These are phyloP conservation scores for Dendrocincla fuliginosa DNA, from an alignment of 2,797 vertebrate species.

Conservation along the genomic window DNA sequence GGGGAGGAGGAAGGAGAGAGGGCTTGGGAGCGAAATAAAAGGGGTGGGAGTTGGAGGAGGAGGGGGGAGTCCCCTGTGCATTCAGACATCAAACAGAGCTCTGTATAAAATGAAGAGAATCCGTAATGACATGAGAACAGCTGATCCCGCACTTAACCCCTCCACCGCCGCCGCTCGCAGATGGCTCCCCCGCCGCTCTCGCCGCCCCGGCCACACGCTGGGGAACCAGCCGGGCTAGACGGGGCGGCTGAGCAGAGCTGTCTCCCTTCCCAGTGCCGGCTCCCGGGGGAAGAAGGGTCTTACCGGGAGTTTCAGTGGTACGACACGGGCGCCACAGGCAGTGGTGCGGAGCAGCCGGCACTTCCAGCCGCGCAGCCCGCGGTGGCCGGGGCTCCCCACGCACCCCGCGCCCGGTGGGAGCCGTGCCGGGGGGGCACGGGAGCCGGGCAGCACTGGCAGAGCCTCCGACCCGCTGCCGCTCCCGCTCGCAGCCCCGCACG, in stretches of 20 bases:
- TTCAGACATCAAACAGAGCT: slow-evolving; percentile 85
- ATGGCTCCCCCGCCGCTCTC: slow-evolving; percentile 1
- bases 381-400: background rate
- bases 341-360: background rate
- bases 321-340: background rate
- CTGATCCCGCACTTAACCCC: slow-evolving; percentile 85
- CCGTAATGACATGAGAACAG: slow-evolving; percentile 85
- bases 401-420: background rate
- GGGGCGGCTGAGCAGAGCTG: background rate
- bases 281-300: background rate
- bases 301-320: slow-evolving; percentile 32
- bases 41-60: slow-evolving; percentile 68
- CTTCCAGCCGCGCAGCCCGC: background rate
- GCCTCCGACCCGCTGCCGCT: background rate
- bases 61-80: slow-evolving; percentile 84
- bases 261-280: background rate
- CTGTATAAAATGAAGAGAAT: slow-evolving; percentile 82
- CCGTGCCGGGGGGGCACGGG: background rate
- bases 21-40: slow-evolving; percentile 64
- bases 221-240: background rate
- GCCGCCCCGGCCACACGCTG: background rate
- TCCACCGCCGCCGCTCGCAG: slow-evolving; percentile 62
- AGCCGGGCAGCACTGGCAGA: background rate
- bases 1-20: slow-evolving; percentile 56
- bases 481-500: background rate